These are phyloP conservation scores for Nylanderia fulva DNA, from an alignment of 1,140 invertebrate genomes.

Conservation along the genomic window DNA sequence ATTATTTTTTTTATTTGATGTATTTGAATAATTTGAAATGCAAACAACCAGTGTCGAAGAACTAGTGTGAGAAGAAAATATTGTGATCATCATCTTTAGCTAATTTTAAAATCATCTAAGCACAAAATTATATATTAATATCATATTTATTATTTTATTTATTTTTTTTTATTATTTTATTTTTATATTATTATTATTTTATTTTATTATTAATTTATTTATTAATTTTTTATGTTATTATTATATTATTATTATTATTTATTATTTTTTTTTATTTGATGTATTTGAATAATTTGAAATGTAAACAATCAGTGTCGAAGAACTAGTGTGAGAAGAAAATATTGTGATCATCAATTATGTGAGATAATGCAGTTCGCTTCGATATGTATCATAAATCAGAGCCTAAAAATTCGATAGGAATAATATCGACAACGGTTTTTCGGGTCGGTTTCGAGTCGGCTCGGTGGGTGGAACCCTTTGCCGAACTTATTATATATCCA, in stretches of 20 bases:
- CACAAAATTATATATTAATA: no score
- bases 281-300: background rate
- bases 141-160: no score
- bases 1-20: no score
- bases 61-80: background rate
- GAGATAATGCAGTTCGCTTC: background rate
- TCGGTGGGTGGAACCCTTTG: conserved; percentile 26
- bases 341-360: background rate
- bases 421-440: background rate
- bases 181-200: no score
- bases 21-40: background rate
- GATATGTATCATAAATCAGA: background rate
- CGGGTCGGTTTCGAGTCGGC: background rate
- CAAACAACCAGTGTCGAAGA: background rate
- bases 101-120: no score
- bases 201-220: no score
- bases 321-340: background rate
- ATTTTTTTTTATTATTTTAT: no score
- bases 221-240: no score
- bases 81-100: no score
- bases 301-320: background rate
- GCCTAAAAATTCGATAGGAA: background rate
- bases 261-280: no score
- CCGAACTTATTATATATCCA: conserved; percentile 30
- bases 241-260: no score